phyloP scores from a whole-genome alignment of 1,140 invertebrate species.

The Lasaia peninsularis region DNA sequence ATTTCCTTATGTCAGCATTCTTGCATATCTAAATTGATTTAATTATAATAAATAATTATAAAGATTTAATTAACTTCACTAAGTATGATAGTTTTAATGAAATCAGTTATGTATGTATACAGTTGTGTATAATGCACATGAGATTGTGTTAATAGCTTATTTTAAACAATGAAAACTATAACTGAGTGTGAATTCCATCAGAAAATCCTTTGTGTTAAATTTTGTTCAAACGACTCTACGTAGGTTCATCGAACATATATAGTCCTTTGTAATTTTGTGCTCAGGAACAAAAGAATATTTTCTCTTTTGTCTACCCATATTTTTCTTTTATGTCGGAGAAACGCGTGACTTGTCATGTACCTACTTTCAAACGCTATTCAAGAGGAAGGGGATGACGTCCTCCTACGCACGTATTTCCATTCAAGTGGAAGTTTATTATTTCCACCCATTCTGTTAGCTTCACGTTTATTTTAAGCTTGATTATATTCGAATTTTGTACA shows the following conservation, averaged over 20 bases:
- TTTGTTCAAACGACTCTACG: background rate
- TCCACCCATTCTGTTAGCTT: background rate
- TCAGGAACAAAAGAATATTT: constrained; percentile 15
- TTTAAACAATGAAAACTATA: too few relatives aligned
- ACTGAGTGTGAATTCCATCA: too few relatives aligned
- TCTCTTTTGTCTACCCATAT: constrained; percentile 21
- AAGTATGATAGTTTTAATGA: too few relatives aligned
- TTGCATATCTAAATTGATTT: too few relatives aligned
- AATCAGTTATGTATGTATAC: too few relatives aligned
- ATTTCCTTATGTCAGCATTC: too few relatives aligned
- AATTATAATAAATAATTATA: too few relatives aligned
- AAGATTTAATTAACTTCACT: too few relatives aligned
- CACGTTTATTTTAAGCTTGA: background rate
- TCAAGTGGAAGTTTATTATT: constrained; percentile 57
- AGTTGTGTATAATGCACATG: too few relatives aligned
- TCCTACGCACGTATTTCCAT: constrained; percentile 56
- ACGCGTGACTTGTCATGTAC: constrained; percentile 46
- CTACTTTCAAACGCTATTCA: constrained; percentile 45
- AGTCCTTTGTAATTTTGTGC: constrained; percentile 8
- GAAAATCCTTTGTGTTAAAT: too few relatives aligned
- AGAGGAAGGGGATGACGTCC: constrained; percentile 60
- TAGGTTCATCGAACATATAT: background rate
- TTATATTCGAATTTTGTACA: background rate
- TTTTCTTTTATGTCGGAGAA: constrained; percentile 28
- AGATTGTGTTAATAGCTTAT: too few relatives aligned